These are phyloP conservation scores for Mohoua ochrocephala DNA, from an alignment of 2,113 vertebrate species.

Conservation along the genomic window DNA sequence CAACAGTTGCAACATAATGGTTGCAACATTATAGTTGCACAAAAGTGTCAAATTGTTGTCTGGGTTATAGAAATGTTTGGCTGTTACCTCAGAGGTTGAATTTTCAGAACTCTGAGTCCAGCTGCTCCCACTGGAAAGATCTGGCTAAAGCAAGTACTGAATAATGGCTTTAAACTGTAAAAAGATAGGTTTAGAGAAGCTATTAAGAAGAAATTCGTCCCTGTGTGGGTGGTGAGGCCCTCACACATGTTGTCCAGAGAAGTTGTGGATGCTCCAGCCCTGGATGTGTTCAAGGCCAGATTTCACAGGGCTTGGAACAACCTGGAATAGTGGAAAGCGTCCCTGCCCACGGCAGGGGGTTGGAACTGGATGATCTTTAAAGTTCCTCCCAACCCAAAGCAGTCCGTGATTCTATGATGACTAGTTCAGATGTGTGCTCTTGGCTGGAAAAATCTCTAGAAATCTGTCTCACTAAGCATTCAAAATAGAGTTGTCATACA, in stretches of 20 bases:
- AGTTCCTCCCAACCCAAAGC: neutral
- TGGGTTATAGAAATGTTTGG: neutral
- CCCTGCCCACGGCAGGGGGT: rapidly evolving
- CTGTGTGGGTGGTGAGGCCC: neutral
- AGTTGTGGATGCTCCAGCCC: rapidly evolving
- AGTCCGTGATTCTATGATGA: neutral
- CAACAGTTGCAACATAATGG: neutral
- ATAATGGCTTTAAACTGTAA: neutral
- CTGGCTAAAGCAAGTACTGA: neutral
- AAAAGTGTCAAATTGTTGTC: neutral
- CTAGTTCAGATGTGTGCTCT: neutral
- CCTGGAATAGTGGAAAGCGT: neutral
- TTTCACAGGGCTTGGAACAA: rapidly evolving
- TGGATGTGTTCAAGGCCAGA: neutral
- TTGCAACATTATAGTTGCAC: too few relatives aligned
- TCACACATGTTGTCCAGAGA: neutral
- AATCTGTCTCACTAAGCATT: neutral
- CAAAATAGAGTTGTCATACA: neutral
- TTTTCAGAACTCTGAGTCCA: neutral
- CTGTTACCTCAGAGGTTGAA: neutral
- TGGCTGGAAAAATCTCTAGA: neutral
- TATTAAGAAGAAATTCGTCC: neutral
- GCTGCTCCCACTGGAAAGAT: neutral
- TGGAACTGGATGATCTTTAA: neutral
- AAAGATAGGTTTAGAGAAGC: neutral